Conservation (phyloP, 2,797 vertebrate genomes). For the Huso huso region DNA sequence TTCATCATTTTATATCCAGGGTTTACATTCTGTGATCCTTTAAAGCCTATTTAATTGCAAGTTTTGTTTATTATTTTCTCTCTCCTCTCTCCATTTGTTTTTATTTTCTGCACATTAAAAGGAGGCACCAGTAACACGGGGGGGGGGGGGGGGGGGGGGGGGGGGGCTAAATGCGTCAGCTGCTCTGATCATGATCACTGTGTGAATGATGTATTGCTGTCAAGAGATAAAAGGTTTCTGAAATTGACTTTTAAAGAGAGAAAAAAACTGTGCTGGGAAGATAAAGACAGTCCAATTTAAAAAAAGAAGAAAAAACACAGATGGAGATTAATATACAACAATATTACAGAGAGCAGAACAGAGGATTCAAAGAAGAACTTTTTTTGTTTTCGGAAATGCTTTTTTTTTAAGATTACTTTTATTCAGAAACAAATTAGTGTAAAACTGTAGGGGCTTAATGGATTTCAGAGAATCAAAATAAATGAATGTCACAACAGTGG, state of each 20-base stretch:
- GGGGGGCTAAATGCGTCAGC: not conserved
- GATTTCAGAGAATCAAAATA: conserved; percentile 51
- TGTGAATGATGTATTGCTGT: conserved; percentile 12
- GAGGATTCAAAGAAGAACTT: too few species aligned
- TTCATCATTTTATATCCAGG: not conserved
- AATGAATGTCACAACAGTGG: conserved; percentile 58
- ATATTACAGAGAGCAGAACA: too few species aligned
- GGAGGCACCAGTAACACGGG: not conserved
- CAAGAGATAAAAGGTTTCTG: not conserved
- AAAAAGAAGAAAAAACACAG: too few species aligned
- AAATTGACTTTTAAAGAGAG: conserved; percentile 1
- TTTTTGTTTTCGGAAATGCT: too few species aligned
- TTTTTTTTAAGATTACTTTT: too few species aligned
- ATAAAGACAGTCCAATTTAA: too few species aligned
- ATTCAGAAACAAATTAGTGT: too few species aligned
- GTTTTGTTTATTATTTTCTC: not conserved
- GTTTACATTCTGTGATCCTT: not conserved
- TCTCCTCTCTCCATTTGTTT: not conserved
- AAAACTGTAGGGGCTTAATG: conserved; percentile 35
- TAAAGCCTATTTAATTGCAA: not conserved
- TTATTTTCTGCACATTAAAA: not conserved
- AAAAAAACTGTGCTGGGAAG: not conserved
- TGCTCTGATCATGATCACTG: conserved; percentile 8
- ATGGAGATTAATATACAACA: too few species aligned
- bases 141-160: not conserved